These are phyloP conservation scores for Acanthosepion lycidas DNA, from an alignment of 2,888 invertebrate species.

Conservation along the genomic window DNA sequence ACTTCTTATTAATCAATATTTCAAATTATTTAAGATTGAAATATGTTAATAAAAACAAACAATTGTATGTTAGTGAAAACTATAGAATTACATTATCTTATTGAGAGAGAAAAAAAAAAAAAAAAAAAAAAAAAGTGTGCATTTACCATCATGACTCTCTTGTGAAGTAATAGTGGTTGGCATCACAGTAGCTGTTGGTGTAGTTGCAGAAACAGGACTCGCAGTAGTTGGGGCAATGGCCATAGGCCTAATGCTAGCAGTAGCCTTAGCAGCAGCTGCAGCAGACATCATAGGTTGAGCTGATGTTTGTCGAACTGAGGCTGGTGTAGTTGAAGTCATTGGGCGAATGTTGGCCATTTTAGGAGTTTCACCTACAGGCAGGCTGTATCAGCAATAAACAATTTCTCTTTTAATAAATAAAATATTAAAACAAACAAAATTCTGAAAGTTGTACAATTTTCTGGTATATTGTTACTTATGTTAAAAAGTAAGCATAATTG, in stretches of 20 bases:
- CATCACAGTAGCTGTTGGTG: constrained; percentile 58
- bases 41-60: neutral
- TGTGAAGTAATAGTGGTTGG: constrained; percentile 69
- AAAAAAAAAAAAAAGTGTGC: neutral
- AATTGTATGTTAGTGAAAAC: neutral
- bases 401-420: too few species aligned
- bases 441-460: neutral
- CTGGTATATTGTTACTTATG: neutral
- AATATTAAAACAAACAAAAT: neutral
- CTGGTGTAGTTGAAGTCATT: constrained; percentile 83
- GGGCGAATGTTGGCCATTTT: constrained; percentile 93
- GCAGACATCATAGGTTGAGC: constrained; percentile 65
- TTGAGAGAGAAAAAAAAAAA: neutral
- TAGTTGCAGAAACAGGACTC: constrained; percentile 57
- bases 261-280: constrained; percentile 80
- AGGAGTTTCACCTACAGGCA: constrained; percentile 78
- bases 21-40: too few species aligned
- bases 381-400: constrained; percentile 49
- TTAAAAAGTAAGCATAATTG: too few species aligned
- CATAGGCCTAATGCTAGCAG: constrained; percentile 95
- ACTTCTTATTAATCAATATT: neutral
- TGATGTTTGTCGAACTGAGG: constrained; percentile 63
- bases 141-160: constrained; percentile 60
- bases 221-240: constrained; percentile 78
- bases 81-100: neutral